Conservation (phyloP, 1,140 invertebrate species). For the Pseudomyrmex concolor region DNA sequence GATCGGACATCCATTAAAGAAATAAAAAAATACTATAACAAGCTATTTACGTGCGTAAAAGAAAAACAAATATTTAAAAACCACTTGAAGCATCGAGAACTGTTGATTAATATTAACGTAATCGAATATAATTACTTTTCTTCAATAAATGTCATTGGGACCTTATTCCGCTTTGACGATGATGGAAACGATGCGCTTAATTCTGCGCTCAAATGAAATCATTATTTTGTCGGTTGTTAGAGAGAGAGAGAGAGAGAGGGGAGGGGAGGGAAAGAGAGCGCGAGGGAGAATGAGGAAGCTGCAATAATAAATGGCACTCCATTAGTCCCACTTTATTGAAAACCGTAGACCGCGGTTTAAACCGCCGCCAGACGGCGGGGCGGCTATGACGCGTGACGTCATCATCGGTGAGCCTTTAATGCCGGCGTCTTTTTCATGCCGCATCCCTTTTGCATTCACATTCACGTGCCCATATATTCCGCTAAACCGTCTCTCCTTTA, state of each 20-base stretch:
- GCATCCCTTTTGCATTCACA: conserved; percentile 35
- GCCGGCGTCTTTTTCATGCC: conserved; percentile 51
- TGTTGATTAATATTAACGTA: too few relatives aligned
- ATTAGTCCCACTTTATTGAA: conserved; percentile 82
- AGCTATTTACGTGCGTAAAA: too few relatives aligned
- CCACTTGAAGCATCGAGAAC: too few relatives aligned
- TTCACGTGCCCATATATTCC: conserved; percentile 22
- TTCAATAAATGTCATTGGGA: neutral
- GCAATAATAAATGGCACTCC: conserved; percentile 81
- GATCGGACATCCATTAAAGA: too few relatives aligned
- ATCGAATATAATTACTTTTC: too few relatives aligned
- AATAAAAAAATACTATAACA: too few relatives aligned
- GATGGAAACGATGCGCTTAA: conserved; percentile 54
- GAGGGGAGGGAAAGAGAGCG: neutral
- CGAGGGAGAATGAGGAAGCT: conserved; percentile 62
- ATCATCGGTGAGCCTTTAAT: conserved; percentile 52
- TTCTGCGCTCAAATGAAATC: conserved; percentile 47
- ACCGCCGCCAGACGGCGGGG: conserved; percentile 9
- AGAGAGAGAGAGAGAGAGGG: neutral
- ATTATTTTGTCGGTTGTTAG: conserved; percentile 11
- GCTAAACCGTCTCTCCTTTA: conserved; percentile 20
- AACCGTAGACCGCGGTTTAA: conserved; percentile 70
- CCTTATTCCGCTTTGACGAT: conserved; percentile 19
- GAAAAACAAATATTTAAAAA: too few relatives aligned
- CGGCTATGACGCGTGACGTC: conserved; percentile 54